Conservation (phyloP, 2,797 vertebrate genomes). For the Cheirogaleus major region DNA sequence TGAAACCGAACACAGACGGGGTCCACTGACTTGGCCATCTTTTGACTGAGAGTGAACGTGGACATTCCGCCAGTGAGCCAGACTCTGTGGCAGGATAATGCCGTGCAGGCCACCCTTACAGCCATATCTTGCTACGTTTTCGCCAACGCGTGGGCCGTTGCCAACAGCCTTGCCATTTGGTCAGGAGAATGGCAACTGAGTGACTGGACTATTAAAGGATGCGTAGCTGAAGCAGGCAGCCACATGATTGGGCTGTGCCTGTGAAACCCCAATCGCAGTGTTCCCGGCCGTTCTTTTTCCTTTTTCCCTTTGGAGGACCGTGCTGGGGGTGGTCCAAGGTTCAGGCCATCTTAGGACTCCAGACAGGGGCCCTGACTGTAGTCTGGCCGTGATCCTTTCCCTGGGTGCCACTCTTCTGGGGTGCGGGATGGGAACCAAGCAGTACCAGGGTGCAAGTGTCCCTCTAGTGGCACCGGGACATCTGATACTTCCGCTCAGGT, state of each 20-base stretch:
- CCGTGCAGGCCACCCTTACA: too few species aligned
- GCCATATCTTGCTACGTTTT: background rate
- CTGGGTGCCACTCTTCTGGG: background rate
- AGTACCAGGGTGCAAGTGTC: too few species aligned
- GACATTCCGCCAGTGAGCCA: background rate
- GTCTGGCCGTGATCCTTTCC: background rate
- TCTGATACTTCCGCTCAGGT: background rate
- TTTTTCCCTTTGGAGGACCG: background rate
- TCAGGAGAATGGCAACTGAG: background rate
- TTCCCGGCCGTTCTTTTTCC: background rate
- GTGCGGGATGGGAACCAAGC: background rate
- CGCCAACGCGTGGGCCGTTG: background rate
- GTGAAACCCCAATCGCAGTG: background rate
- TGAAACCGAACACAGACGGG: background rate
- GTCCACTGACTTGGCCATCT: background rate
- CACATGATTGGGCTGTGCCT: background rate
- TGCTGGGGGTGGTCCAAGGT: too few species aligned
- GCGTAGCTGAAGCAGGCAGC: background rate
- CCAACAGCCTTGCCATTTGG: background rate
- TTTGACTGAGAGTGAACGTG: background rate
- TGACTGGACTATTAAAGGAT: too few species aligned
- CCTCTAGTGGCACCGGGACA: background rate
- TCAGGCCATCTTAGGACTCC: background rate
- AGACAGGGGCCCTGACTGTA: background rate
- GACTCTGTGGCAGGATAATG: background rate